These are phyloP conservation scores for Xestia xanthographa DNA, from an alignment of 2,888 invertebrate genomes.

Conservation along the genomic window DNA sequence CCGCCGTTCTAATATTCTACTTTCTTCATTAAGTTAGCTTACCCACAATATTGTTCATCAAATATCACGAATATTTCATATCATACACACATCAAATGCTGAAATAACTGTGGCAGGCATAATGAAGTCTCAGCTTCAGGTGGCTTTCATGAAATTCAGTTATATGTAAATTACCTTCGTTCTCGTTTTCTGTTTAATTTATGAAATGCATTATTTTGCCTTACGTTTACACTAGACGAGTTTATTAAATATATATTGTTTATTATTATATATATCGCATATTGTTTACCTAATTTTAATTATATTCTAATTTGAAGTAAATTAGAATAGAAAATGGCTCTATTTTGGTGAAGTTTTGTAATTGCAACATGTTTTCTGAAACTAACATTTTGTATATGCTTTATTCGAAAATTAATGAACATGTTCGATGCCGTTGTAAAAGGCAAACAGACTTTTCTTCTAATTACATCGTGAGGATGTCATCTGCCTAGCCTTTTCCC, in stretches of 20 bases:
- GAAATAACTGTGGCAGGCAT: constrained; percentile 43
- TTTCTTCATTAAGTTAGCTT: constrained; percentile 10
- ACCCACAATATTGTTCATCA: constrained; percentile 22
- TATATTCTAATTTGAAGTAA: constrained; percentile 27
- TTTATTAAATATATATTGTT: constrained; percentile 41
- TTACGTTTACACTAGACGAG: constrained; percentile 19
- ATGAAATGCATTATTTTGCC: constrained; percentile 57
- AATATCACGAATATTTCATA: constrained; percentile 44
- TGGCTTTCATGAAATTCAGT: constrained; percentile 61
- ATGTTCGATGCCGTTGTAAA: neutral
- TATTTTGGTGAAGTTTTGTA: neutral
- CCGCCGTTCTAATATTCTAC: neutral
- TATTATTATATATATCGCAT: too few species aligned
- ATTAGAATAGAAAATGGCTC: neutral
- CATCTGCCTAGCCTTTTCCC: too few species aligned
- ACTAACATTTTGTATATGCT: neutral
- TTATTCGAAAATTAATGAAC: neutral
- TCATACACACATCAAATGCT: constrained; percentile 41
- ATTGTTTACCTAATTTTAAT: constrained; percentile 31
- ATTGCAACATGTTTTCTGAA: neutral
- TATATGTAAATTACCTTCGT: constrained; percentile 61
- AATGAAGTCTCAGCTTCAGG: constrained; percentile 58
- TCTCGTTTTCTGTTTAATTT: constrained; percentile 59
- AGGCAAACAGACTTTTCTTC: neutral
- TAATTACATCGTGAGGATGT: neutral